Evolutionary conservation across 92 coral and sea anemone genomes (phyloP).

Genomic region (Epizoanthus rinbou): DNA sequence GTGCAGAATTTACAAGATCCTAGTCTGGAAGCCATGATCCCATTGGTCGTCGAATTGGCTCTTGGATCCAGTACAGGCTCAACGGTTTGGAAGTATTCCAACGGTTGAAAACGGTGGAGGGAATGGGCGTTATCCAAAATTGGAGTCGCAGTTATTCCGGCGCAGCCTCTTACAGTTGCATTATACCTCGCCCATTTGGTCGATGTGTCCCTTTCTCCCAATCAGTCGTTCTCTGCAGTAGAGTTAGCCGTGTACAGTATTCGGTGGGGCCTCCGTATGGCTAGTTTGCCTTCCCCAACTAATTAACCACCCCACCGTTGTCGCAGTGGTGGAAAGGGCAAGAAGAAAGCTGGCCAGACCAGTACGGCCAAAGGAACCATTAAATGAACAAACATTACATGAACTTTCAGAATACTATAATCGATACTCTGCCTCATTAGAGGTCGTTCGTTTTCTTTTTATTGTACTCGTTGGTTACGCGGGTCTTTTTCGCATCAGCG

Average conservation of each 20-base stretch:
- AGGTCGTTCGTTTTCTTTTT: neutral
- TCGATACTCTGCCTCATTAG: neutral
- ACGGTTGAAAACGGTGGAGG: conserved; percentile 44
- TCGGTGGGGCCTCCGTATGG: no score
- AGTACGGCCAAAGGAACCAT: neutral
- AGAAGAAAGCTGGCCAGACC: neutral
- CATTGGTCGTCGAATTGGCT: conserved; percentile 47
- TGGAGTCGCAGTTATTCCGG: conserved; percentile 44
- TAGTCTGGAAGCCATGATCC: conserved; percentile 18
- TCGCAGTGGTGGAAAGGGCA: no score
- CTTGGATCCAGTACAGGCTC: conserved; percentile 39
- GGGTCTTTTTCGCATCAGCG: no score
- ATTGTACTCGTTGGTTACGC: no score
- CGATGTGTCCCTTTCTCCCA: neutral
- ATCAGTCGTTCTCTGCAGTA: neutral
- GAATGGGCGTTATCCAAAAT: conserved; percentile 33
- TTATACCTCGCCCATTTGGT: conserved; percentile 40
- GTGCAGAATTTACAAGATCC: conserved; percentile 29
- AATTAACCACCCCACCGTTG: no score
- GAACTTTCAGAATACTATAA: conserved; percentile 1
- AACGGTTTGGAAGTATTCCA: conserved; percentile 40
- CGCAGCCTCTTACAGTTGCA: conserved; percentile 50
- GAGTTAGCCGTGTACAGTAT: neutral
- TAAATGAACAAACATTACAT: neutral
- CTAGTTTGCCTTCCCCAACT: no score